phyloP scores from a whole-genome alignment of 2,113 vertebrate genomes.

The Casuarius casuarius region DNA sequence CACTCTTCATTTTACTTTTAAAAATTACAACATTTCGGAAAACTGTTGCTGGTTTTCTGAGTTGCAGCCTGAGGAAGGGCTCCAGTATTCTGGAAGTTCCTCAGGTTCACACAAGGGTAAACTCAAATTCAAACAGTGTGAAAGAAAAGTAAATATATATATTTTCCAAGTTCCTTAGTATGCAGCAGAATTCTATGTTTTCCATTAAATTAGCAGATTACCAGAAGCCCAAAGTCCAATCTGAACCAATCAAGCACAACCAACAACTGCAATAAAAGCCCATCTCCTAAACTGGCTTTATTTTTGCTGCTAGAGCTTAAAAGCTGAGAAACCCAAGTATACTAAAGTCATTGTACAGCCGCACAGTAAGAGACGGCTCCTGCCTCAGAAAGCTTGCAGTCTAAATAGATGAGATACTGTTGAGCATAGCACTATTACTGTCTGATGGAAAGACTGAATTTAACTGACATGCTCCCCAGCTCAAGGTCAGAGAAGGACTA shows the following conservation, averaged over 20 bases:
- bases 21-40: accelerated
- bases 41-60: not conserved
- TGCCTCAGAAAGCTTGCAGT: conserved; percentile 7
- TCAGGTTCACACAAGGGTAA: not conserved
- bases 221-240: not conserved
- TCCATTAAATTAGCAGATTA: not conserved
- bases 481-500: conserved; percentile 35
- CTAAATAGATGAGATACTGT: not conserved
- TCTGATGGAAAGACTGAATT: not conserved
- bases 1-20: not conserved
- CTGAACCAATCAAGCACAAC: not conserved
- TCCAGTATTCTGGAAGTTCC: not conserved
- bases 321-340: not conserved
- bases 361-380: not conserved
- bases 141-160: not conserved
- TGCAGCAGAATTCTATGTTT: not conserved
- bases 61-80: not conserved
- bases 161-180: not conserved
- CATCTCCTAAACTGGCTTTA: not conserved
- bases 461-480: not conserved
- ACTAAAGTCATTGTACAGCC: not conserved
- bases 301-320: not conserved
- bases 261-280: not conserved
- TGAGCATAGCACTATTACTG: not conserved
- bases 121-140: not conserved